Evolutionary conservation across 2,888 invertebrate species (phyloP), one percentile per base, ranked within the genome.

Genomic region (Hypselothyrea guttata): DNA sequence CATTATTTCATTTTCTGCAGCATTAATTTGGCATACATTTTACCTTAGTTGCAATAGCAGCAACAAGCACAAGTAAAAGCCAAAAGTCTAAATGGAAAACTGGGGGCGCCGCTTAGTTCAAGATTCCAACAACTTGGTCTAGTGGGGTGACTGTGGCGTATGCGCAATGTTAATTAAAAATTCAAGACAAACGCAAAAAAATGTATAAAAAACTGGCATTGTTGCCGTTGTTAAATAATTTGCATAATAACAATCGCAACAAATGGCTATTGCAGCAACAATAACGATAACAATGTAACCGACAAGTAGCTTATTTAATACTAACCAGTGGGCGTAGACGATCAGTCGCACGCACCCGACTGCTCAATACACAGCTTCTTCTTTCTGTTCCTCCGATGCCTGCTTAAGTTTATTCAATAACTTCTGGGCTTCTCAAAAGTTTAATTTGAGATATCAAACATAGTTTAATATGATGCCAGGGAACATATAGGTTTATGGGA

Each of bases 141-240:
- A 22, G 35, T 40, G 52, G 49, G 54, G 51, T 48, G 51, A 54
- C 55, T 48, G 48, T 42, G 66, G 61, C 75, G 66, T 72, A 72
- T 73, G 73, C 73, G 62, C 71, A 67, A 67, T 75, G 75, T 71
- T 74, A 76, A 74, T 74, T 72, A 75, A 72, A 64, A 73, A 73
- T 73, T 61, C 67, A 33, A 49, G 5, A 46, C 11, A 22, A 37
- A 7, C 27, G n/a, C 13, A n/a, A 51, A 51, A 46, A 42, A 28
- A 18, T 12, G 7, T 15, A 35, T 42, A 15, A 31, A n/a, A 40
- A 47, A 46, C 45, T 54, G 38, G 57, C 56, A 56, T 46, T 30
- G 47, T 52, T 62, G 54, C 38, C 41, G 54, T 65, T 64, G 70
- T 69, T 73, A 69, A 54, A 31, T 60, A 79, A 75, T 75, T 75